These are phyloP conservation scores for Tiphia femorata DNA, from an alignment of 2,888 invertebrate species.

Conservation along the genomic window DNA sequence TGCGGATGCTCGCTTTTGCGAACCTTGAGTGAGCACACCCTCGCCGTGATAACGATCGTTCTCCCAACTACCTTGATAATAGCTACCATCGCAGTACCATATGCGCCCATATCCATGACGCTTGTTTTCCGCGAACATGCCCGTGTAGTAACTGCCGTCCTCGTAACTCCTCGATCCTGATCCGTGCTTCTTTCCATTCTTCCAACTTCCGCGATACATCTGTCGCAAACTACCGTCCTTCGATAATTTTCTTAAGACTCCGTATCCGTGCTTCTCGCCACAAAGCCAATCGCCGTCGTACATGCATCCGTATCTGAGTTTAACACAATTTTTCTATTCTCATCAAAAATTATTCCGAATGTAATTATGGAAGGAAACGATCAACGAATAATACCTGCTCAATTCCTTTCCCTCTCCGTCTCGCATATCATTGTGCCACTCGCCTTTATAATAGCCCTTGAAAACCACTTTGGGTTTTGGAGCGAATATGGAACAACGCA, in stretches of 20 bases:
- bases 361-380: not conserved
- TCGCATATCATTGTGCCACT: constrained; percentile 73
- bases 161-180: constrained; percentile 72
- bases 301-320: constrained; percentile 57
- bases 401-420: constrained; percentile 60
- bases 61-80: constrained; percentile 76
- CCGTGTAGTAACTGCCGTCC: constrained; percentile 75
- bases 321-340: not conserved
- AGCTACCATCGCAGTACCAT: constrained; percentile 74
- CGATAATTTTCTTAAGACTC: constrained; percentile 65
- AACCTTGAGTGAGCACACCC: constrained; percentile 73
- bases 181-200: constrained; percentile 73
- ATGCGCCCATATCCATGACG: constrained; percentile 75
- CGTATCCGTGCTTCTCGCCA: constrained; percentile 74
- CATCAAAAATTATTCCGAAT: no score
- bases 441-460: constrained; percentile 71
- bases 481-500: constrained; percentile 73
- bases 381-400: constrained; percentile 30
- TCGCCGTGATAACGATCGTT: constrained; percentile 70
- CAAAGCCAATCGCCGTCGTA: constrained; percentile 76
- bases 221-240: constrained; percentile 27
- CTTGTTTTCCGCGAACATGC: constrained; percentile 70
- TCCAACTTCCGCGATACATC: constrained; percentile 75
- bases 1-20: not conserved
- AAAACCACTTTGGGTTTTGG: constrained; percentile 63